phyloP scores from a whole-genome alignment of 37 sponge, comb jelly and placozoan species.

The Mnemiopsis leidyi region DNA sequence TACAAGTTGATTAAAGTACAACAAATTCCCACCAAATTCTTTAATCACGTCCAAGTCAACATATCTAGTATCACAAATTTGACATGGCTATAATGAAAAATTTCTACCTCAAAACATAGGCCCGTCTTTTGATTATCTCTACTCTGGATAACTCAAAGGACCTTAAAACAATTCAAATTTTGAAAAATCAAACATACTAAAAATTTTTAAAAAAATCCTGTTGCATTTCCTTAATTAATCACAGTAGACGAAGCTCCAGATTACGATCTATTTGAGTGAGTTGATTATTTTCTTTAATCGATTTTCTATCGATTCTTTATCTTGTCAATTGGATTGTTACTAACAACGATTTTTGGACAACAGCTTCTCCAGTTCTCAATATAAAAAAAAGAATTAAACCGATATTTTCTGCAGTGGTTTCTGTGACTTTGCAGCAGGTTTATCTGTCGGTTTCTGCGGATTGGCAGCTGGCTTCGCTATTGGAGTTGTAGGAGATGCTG shows the following conservation, averaged over 20 bases:
- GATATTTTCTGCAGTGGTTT: conserved; percentile 69
- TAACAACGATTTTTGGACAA: no score
- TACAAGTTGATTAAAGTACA: background rate
- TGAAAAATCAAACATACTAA: background rate
- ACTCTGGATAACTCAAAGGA: background rate
- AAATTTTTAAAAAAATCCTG: background rate
- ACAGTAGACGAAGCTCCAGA: background rate
- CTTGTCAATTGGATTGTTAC: no score
- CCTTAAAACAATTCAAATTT: background rate
- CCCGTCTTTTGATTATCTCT: background rate
- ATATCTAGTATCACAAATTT: no score
- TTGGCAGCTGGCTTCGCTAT: conserved; percentile 96
- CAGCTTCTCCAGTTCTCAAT: no score
- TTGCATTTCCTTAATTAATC: background rate
- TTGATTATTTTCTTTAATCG: no score
- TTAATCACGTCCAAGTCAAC: no score
- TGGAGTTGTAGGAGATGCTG: conserved; percentile 94
- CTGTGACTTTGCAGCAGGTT: conserved; percentile 85
- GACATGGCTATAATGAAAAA: no score
- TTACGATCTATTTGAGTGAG: background rate
- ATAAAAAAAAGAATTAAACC: no score
- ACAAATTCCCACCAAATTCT: background rate
- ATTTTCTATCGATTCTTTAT: no score
- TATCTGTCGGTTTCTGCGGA: conserved; percentile 96
- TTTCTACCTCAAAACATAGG: no score